Percentiles rank a stretch among this genome's conserved stretches.
Evolutionary conservation across 2,797 vertebrate genomes (phyloP).

Genomic region (Chiloscyllium punctatum): DNA sequence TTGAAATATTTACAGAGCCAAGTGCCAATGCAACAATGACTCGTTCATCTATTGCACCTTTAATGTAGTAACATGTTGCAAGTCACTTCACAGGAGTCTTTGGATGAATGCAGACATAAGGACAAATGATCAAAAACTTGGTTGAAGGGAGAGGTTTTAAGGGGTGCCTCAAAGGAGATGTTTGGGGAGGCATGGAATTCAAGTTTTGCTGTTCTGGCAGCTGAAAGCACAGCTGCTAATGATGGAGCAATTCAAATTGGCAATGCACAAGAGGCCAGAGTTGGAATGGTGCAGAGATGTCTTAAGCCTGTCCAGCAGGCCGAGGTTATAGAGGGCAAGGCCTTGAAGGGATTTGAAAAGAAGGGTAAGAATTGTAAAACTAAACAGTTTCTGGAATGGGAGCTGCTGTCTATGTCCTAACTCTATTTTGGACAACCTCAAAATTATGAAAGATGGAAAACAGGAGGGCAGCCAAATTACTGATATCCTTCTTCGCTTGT

Average conservation of each 20-base stretch:
- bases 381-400: background rate
- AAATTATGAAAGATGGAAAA: background rate
- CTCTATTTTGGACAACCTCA: background rate
- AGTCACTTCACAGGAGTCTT: background rate
- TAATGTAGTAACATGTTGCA: background rate
- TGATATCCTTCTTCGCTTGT: background rate
- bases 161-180: background rate
- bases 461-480: background rate
- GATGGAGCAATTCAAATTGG: background rate
- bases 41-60: background rate
- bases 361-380: background rate
- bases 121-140: background rate
- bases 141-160: background rate
- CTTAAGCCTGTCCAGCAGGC: background rate
- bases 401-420: background rate
- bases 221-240: background rate
- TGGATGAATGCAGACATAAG: background rate
- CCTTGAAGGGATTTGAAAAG: background rate
- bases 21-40: background rate
- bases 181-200: background rate
- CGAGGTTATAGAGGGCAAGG: background rate
- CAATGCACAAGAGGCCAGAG: background rate
- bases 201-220: background rate
- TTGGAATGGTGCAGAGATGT: background rate
- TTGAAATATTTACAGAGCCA: background rate